Percentiles rank a stretch among this genome's conserved stretches.
Conservation (phyloP, 1,140 invertebrate species). For the Drosophila ohnishii region DNA sequence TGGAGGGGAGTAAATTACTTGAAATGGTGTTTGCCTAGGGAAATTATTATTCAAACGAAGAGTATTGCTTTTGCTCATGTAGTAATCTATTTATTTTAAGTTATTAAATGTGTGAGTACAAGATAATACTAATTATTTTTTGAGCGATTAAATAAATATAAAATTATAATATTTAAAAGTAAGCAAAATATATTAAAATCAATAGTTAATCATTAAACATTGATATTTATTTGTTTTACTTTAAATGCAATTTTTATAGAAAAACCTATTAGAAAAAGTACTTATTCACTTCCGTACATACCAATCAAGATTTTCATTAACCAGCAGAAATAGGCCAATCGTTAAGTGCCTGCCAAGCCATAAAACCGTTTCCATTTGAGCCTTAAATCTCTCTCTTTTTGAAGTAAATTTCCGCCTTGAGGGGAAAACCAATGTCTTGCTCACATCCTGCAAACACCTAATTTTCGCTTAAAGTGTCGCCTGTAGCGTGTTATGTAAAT, state of each 20-base stretch:
- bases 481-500: conserved; percentile 48
- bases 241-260: neutral
- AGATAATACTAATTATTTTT: too few species aligned
- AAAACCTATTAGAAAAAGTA: neutral
- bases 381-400: conserved; percentile 11
- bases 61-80: neutral
- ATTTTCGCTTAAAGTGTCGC: conserved; percentile 10
- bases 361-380: neutral
- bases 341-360: neutral
- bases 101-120: too few species aligned
- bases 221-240: neutral
- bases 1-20: neutral
- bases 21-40: neutral
- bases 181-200: too few species aligned
- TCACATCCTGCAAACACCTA: conserved; percentile 19
- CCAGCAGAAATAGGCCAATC: conserved; percentile 2
- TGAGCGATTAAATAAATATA: too few species aligned
- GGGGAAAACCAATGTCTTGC: neutral
- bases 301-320: neutral
- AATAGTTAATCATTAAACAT: too few species aligned
- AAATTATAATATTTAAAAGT: too few species aligned
- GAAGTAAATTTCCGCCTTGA: conserved; percentile 15
- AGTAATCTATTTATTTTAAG: neutral
- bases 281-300: neutral
- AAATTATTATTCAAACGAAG: neutral